phyloP scores from a whole-genome alignment of 92 coral and sea anemone species.

The Siderastrea radians region DNA sequence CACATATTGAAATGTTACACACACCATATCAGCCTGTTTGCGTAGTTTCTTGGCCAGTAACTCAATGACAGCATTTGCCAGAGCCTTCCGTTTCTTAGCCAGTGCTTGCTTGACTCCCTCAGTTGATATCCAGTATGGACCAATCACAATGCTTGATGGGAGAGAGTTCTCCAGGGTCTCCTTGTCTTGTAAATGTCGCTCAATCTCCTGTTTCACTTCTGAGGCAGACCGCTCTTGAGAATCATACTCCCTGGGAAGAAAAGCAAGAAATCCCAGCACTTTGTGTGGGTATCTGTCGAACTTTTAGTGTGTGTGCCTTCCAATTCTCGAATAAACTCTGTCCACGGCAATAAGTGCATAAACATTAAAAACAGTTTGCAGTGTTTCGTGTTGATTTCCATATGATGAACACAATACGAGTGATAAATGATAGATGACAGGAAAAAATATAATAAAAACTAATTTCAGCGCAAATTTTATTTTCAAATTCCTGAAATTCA shows the following conservation, averaged over 20 bases:
- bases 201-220: slow-evolving; percentile 99
- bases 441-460: too few relatives aligned
- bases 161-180: slow-evolving; percentile 88
- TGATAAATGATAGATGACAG: too few relatives aligned
- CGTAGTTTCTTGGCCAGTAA: slow-evolving; percentile 98
- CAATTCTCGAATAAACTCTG: too few relatives aligned
- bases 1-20: not conserved
- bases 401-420: too few relatives aligned
- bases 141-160: slow-evolving; percentile 94
- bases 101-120: slow-evolving; percentile 91
- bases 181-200: slow-evolving; percentile 90
- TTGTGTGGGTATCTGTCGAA: too few relatives aligned
- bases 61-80: slow-evolving; percentile 97
- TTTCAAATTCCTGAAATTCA: too few relatives aligned
- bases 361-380: too few relatives aligned
- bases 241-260: slow-evolving; percentile 82
- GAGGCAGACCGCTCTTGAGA: slow-evolving; percentile 96
- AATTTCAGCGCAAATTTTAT: too few relatives aligned
- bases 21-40: slow-evolving; percentile 95
- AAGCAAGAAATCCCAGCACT: too few relatives aligned
- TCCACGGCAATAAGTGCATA: too few relatives aligned
- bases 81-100: slow-evolving; percentile 93
- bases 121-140: slow-evolving; percentile 91
- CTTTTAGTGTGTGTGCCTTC: too few relatives aligned
- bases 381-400: too few relatives aligned